These are phyloP conservation scores for Hydractinia echinata DNA, from an alignment of 30 jellyfish, hydroid and myxozoan species.

Conservation along the genomic window DNA sequence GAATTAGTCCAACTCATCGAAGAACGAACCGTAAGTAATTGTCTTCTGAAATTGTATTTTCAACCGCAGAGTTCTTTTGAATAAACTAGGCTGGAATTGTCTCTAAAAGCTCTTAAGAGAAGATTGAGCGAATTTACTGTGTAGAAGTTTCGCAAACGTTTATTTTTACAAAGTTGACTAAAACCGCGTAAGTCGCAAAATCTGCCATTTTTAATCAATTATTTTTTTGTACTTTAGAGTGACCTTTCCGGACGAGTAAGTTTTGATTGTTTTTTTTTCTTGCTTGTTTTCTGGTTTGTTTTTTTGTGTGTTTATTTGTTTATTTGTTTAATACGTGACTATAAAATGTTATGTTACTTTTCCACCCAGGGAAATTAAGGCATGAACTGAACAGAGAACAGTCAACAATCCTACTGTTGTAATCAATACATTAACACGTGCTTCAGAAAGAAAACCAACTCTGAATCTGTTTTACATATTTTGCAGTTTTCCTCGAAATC, in stretches of 20 bases:
- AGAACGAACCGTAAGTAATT: conserved; percentile 60
- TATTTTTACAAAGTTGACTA: neutral
- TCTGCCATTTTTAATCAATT: neutral
- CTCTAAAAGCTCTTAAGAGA: no score
- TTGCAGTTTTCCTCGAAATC: neutral
- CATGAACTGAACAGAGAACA: no score
- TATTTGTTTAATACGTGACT: neutral
- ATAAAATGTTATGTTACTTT: no score
- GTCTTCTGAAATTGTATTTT: neutral
- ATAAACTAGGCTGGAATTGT: no score
- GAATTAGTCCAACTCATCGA: conserved; percentile 48
- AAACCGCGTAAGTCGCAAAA: no score
- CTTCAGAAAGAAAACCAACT: no score
- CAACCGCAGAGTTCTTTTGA: no score
- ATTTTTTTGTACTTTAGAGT: conserved; percentile 42
- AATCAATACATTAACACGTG: no score
- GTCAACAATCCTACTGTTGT: no score
- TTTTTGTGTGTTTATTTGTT: neutral
- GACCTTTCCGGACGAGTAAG: conserved; percentile 82
- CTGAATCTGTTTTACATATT: no score
- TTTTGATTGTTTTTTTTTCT: conserved; percentile 3
- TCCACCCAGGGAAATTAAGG: no score
- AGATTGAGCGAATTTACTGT: neutral
- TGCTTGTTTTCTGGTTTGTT: no score
- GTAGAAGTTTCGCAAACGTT: neutral